Evolutionary conservation across 2,888 invertebrate genomes (phyloP), one percentile per base, ranked within the genome.

Genomic region (Nymphalis polychloros): DNA sequence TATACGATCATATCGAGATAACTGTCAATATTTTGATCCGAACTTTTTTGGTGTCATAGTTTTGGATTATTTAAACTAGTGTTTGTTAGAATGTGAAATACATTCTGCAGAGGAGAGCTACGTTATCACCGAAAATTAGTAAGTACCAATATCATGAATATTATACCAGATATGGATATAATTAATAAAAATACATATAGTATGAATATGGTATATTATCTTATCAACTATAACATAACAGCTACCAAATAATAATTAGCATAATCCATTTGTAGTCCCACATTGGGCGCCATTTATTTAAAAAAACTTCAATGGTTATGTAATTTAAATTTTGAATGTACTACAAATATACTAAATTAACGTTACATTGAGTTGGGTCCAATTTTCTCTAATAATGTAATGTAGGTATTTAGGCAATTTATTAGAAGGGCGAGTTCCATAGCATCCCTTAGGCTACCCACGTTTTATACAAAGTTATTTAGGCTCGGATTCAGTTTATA

Each of bases 251-350:
- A n/a, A n/a, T 31, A 41, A 48, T 55, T 62, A 61, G 20, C 6
- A 52, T 19, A 31, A 57, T 50, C 47, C 27, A 52, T 16, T 16
- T 46, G 35, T 10, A 2, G 70, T 53, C 73, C 72, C 76, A 73
- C 63, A 64, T 76, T 73, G 78, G 78, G 78, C 73, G 77, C 76
- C 77, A 68, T 17, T 49, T 55, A 48, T 48, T 20, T 23, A n/a
- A 49, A 57, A 47, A 46, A 55, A 48, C 46, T 47, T 47, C 16
- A 59, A 20, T 59, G 5, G 7, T 31, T 19, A 52, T 13, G 57
- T 35, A n/a, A 20, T 46, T 63, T 47, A 50, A 19, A 31, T 63
- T 59, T 41, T 19, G 47, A 63, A 67, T 63, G n/a, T 13, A 8
- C 41, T 41, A 41, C 13, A 19, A 41, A 57, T 57, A 19, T 57